Evolutionary conservation across 2,113 vertebrate species (phyloP).

Genomic region (Pleuronectes platessa): DNA sequence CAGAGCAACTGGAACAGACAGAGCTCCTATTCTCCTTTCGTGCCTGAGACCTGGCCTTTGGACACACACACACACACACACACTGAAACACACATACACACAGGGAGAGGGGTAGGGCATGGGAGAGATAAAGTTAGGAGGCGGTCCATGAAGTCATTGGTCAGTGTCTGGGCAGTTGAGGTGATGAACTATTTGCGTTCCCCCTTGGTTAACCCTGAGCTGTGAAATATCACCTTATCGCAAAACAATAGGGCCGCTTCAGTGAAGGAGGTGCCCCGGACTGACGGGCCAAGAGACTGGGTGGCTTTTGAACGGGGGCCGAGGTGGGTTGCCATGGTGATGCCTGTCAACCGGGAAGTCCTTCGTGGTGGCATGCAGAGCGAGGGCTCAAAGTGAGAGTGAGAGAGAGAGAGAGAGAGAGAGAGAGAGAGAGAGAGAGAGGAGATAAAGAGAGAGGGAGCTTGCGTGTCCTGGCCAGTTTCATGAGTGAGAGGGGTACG

Average conservation of each 20-base stretch:
- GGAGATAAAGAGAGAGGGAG: slow-evolving; percentile 32
- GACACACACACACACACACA: slow-evolving; percentile 29
- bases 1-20: slow-evolving; percentile 45
- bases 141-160: slow-evolving; percentile 45
- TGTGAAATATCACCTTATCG: slow-evolving; percentile 83
- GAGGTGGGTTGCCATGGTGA: slow-evolving; percentile 75
- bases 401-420: slow-evolving; percentile 36
- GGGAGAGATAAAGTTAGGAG: slow-evolving; percentile 42
- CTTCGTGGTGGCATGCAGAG: slow-evolving; percentile 65
- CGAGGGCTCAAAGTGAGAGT: slow-evolving; percentile 54
- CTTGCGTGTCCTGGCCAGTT: slow-evolving; percentile 58
- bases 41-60: slow-evolving; percentile 50
- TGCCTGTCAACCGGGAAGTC: slow-evolving; percentile 81
- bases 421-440: slow-evolving; percentile 38
- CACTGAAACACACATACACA: slow-evolving; percentile 27
- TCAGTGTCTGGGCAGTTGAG: slow-evolving; percentile 57
- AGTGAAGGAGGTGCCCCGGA: slow-evolving; percentile 61
- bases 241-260: slow-evolving; percentile 73
- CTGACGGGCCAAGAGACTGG: slow-evolving; percentile 68
- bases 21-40: slow-evolving; percentile 40
- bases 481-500: slow-evolving; percentile 39
- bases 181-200: slow-evolving; percentile 74
- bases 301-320: slow-evolving; percentile 67
- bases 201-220: slow-evolving; percentile 72
- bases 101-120: slow-evolving; percentile 33